Evolutionary conservation across 2,113 vertebrate genomes (phyloP), one percentile per base, ranked within the genome.

Genomic region (Eulemur rufifrons): DNA sequence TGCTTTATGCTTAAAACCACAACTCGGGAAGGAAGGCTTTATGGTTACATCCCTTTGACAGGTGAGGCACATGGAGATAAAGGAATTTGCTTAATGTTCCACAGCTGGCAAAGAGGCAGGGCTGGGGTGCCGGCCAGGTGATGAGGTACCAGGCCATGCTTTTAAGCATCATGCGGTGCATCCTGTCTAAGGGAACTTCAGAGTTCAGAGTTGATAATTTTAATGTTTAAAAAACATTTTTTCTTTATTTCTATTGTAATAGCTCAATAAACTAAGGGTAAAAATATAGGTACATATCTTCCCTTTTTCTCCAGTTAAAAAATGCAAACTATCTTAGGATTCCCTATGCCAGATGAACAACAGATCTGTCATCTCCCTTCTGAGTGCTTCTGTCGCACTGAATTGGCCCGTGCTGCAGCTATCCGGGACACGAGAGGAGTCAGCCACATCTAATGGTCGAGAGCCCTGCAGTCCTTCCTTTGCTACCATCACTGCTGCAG

Each of bases 281-380:
- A 27, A 80, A 91, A 59, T 71, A 50, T n/a, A 68, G 32, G n/a
- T 32, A 39, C 56, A 21, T n/a, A 47, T 20, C 3, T 91, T 39
- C 74, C 89, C 27, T 94, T 87, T 76, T 84, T 87, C 52, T 87
- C 59, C 12, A 56, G 37, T 86, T 69, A 50, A 95, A 94, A 94
- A 74, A 34, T 61, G 37, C 25, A 80, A 45, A 86, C 5, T 34
- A 81, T 18, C 12, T 34, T 89, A 80, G 29, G 64, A 85, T 21
- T 39, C 25, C 42, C 5, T 74, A 1, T 80, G 83, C 34, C 76
- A 89, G 56, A 69, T n/a, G 13, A 73, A 59, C 39, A 77, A 34
- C 37, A 69, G 76, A 92, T 87, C 52, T 89, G 42, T 86, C 45
- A 6, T 74, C 23, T 80, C 29, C 29, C 25, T 88, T 61, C 50